A percentile compares a stretch with the other conserved stretches of the same genome.
Evolutionary conservation across 2,888 invertebrate species (phyloP).

Genomic region (Chaetoderma sp.): DNA sequence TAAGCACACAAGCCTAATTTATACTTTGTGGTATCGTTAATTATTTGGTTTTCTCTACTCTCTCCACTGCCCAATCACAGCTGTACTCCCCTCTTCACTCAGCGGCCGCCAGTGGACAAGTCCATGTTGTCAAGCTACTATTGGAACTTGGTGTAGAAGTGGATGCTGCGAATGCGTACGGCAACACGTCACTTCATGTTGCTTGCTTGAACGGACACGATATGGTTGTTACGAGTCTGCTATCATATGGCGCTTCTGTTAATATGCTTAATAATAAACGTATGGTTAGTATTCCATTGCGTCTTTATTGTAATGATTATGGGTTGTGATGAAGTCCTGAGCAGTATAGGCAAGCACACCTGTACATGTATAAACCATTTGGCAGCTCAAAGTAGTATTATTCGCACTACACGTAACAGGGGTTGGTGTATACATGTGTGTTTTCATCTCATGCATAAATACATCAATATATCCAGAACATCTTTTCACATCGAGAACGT

Average conservation of each 20-base stretch:
- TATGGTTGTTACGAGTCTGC: constrained; percentile 73
- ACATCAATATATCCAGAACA: too few species aligned
- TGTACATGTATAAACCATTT: too few species aligned
- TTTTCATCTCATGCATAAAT: too few species aligned
- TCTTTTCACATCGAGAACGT: too few species aligned
- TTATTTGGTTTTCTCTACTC: too few species aligned
- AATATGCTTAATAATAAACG: constrained; percentile 74
- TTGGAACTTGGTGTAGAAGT: constrained; percentile 74
- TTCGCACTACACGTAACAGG: too few species aligned
- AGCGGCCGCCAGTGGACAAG: constrained; percentile 74
- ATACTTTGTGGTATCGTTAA: too few species aligned
- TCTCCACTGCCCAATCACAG: too few species aligned
- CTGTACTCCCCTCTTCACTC: constrained; percentile 77
- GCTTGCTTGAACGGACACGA: constrained; percentile 77
- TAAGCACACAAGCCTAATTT: too few species aligned
- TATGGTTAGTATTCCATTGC: constrained; percentile 57
- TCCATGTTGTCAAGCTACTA: constrained; percentile 70
- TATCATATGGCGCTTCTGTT: constrained; percentile 72
- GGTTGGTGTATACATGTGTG: too few species aligned
- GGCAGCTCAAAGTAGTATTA: too few species aligned
- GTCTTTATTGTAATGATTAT: neutral
- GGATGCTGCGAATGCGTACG: constrained; percentile 74
- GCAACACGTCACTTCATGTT: constrained; percentile 73
- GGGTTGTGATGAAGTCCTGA: neutral
- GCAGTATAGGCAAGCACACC: too few species aligned